These are phyloP conservation scores for Catharus bicknelli DNA, from an alignment of 2,113 vertebrate genomes.

Conservation along the genomic window DNA sequence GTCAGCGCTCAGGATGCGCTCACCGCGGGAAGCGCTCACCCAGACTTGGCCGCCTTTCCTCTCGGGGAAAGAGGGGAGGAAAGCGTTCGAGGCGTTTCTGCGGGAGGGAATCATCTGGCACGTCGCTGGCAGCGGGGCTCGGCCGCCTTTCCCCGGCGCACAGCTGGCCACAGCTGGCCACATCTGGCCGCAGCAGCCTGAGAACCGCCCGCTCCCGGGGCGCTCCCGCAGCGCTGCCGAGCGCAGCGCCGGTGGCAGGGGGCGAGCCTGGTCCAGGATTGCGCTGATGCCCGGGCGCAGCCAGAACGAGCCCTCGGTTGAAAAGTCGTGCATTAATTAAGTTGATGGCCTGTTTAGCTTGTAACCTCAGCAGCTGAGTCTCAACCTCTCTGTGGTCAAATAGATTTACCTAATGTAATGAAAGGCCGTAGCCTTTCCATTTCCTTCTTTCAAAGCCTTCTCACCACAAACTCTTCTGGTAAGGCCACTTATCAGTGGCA, in stretches of 20 bases:
- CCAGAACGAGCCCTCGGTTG: constrained; percentile 2
- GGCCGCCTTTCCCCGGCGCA: background rate
- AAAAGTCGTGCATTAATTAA: constrained; percentile 29
- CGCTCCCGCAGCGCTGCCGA: constrained; percentile 57
- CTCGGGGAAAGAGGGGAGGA: background rate
- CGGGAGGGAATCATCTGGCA: constrained; percentile 19
- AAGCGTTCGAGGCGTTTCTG: background rate
- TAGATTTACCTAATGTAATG: constrained; percentile 53
- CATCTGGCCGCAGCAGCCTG: constrained; percentile 74
- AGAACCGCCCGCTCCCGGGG: constrained; percentile 59
- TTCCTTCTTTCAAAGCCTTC: constrained; percentile 64
- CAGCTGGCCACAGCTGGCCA: constrained; percentile 81
- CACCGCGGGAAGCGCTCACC: background rate
- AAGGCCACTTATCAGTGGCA: constrained; percentile 59
- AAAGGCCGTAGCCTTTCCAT: constrained; percentile 40
- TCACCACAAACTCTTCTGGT: constrained; percentile 39
- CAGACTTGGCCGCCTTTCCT: background rate
- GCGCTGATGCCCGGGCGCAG: background rate
- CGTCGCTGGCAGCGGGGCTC: background rate
- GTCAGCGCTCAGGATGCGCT: background rate
- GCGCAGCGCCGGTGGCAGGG: background rate
- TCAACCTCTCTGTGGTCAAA: constrained; percentile 44
- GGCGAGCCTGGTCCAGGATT: background rate
- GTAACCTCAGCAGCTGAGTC: constrained; percentile 41
- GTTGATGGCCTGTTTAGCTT: constrained; percentile 18